Evolutionary conservation across 2,888 invertebrate genomes (phyloP), one percentile per base, ranked within the genome.

Genomic region (Unio delphinus): DNA sequence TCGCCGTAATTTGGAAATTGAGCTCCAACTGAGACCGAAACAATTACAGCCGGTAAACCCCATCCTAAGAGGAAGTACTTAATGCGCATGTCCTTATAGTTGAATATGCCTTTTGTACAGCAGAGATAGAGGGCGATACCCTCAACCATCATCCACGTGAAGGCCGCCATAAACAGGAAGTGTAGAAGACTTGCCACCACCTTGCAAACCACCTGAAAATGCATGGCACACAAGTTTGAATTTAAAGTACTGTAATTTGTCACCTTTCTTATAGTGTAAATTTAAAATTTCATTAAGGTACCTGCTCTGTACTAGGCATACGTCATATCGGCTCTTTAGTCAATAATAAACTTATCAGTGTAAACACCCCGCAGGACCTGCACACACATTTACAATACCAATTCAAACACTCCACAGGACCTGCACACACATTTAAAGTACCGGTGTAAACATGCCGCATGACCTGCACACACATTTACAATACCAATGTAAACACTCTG

Each of bases 121-220:
- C 77, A 77, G 4, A 81, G 73, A 61, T 83, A 83, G 45, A 83
- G 75, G 3, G 79, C 78, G 30, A 82, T 62, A 4, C 84, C 84
- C 61, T 84, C 84, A 20, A 82, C 76, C 76, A 82, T 64, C 84
- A 84, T 84, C 84, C 84, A 84, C 3, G 81, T 68, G 65, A 83
- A 83, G 4, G 83, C 73, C 1, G 82, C 72, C 80, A 82, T 71
- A 66, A 83, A 84, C 63, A 83, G 68, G 68, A 79, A 83, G 72
- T 84, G 84, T 17, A 84, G 70, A 55, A 79, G 61, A 8, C 79
- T 68, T 1, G 84, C 81, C 55, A 82, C 82, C 54, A 72, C 71
- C 61, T 83, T 82, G 67, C 84, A 84, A 15, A 78, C 79, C 17
- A 70, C 69, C 83, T 84, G 74, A 3, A 55, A 64, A 17, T 28